Base-by-base conservation (phyloP, 2,113 vertebrate species). In the Peromyscus californicus region DNA sequence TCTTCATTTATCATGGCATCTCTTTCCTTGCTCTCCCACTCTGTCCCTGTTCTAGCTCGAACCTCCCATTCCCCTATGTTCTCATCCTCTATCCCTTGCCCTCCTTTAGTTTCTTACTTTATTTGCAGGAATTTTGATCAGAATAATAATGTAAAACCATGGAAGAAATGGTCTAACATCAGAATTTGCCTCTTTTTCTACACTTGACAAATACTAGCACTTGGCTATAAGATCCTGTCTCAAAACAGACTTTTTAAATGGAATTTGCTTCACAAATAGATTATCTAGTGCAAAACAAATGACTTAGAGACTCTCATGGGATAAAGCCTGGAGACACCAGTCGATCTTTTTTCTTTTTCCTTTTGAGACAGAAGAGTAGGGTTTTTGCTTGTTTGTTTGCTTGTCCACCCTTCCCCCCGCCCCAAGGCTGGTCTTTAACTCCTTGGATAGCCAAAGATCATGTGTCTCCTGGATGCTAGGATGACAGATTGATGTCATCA, bases 181-280 rank as follows among this genome's bases (percentile, higher is more conserved):
- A 93, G 88, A 29, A 69, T 93, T 26, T 79, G 12, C 29, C 42
- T 80, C 74, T 26, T 51, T 95, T 94, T 94, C 57, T 33, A 33
- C 48, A 85, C n/a, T 67, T 51, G 51, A 51, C 51, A 51, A n/a
- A 82, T 57, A 51, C 7, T 11, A 54, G 33, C 31, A 54, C 48
- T 80, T 54, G 7, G 51, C 21, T 59, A 31, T 59, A 11, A 51
- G 10, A 39, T n/a, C 21, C 51, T 59, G 1, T 26, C 21, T 83
- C 80, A n/a, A 61, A 83, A 59, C 80, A 61, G 45, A 29, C 42
- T 48, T 39, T 31, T 29, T 31, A 87, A 69, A 51, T 51, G 42
- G 12, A 84, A 19, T 75, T 90, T 78, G 24, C 33, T 90, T 31
- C 93, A 59, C 16, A 76, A 39, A 29, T 85, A 91, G 54, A 69